Base-by-base conservation (phyloP, 2,113 vertebrate genomes). In the Picathartes gymnocephalus region DNA sequence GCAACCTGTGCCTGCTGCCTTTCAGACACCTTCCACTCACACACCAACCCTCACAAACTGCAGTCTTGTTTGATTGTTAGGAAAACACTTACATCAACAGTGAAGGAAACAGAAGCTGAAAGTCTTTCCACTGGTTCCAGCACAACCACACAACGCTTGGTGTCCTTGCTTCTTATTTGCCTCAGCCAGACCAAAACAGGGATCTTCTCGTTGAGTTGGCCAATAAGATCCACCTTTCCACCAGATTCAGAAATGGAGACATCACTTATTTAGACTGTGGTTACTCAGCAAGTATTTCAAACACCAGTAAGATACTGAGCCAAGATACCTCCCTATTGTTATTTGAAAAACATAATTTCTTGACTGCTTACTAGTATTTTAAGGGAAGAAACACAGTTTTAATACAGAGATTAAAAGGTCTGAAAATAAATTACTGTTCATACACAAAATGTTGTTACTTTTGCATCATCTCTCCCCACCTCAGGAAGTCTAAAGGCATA, bases 71-170 rank as follows among this genome's bases (percentile, higher is more conserved):
- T 22, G 35, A 18, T 35, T 10, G 1, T 44, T 22, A 85, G 48
- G 60, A 57, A 64, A 85, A 69, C 33, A 98, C 98, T 98, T 92
- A 99, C 99, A 1, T 99, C 96, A 64, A 77, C 96, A 7, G 88
- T 97, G 97, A 99, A 99, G 35, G 97, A 96, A 30, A 99, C 97
- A 61, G 91, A 96, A 51, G 98, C 98, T 3, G 99, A 98, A 69
- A 99, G 72, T 66, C 98, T 98, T 96, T 99, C 98, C 77, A 99
- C 98, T 8, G 97, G 98, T 92, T 99, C 98, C 94, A 99, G 95
- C 90, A 99, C 94, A 14, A 99, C 96, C 90, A 99, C 96, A 14
- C 97, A 98, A 58, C 95, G 81, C 30, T 65, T 89, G 13, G 88
- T 93, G n/a, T 58, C 85, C 56, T 98, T 96, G 78, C 93, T 97